A percentile compares a stretch with the other conserved stretches of the same genome.
These are phyloP conservation scores for Drosophila bifasciata DNA, from an alignment of 1,140 invertebrate genomes.

Conservation along the genomic window DNA sequence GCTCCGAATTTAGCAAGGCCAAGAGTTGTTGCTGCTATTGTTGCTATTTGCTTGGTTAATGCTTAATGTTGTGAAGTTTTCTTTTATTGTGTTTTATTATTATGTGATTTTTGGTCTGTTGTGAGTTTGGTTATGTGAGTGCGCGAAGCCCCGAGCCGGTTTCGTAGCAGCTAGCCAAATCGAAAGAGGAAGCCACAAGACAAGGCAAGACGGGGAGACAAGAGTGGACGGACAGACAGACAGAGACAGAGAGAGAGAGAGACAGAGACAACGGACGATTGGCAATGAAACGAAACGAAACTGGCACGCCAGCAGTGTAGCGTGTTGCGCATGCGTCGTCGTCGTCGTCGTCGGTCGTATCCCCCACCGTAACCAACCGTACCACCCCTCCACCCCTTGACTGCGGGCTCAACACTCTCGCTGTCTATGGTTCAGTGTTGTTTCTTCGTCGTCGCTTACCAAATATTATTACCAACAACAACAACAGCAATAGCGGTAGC, in stretches of 20 bases:
- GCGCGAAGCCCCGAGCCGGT: conserved; percentile 55
- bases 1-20: conserved; percentile 80
- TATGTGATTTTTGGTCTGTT: conserved; percentile 66
- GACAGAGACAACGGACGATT: conserved; percentile 50
- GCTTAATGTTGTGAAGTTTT: conserved; percentile 66
- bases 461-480: conserved; percentile 62
- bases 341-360: conserved; percentile 19
- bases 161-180: conserved; percentile 35
- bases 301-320: conserved; percentile 55
- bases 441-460: conserved; percentile 46
- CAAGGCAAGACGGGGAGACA: conserved; percentile 21
- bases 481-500: conserved; percentile 19
- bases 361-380: neutral
- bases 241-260: conserved; percentile 24
- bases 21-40: conserved; percentile 53
- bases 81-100: conserved; percentile 82
- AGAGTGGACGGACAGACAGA: conserved; percentile 1
- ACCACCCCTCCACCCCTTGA: neutral
- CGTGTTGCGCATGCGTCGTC: conserved; percentile 68
- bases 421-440: conserved; percentile 39
- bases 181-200: conserved; percentile 53
- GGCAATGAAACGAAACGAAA: conserved; percentile 70
- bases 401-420: conserved; percentile 36
- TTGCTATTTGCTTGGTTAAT: conserved; percentile 8
- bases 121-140: conserved; percentile 59